These are phyloP conservation scores for Mesembrinibis cayennensis DNA, from an alignment of 2,113 vertebrate species.

Conservation along the genomic window DNA sequence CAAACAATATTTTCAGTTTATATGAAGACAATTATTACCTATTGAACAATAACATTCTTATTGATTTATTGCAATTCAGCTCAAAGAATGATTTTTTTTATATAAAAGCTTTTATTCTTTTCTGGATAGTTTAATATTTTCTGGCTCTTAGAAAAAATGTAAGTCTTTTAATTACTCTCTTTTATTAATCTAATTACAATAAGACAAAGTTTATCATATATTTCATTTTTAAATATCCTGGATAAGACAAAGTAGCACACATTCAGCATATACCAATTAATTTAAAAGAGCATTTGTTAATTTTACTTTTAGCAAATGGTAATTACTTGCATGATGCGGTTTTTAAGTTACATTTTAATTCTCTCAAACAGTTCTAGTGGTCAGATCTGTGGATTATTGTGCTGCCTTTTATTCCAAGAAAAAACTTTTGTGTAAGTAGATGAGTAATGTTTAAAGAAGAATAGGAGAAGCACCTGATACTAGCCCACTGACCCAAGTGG, in stretches of 20 bases:
- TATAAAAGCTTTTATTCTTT: constrained; percentile 53
- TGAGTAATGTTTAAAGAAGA: neutral
- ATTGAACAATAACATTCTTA: constrained; percentile 78
- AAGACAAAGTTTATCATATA: constrained; percentile 45
- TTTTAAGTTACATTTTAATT: neutral
- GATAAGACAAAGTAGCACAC: neutral
- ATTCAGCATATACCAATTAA: neutral
- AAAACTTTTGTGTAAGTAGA: neutral
- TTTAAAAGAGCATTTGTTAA: neutral
- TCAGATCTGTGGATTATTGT: neutral
- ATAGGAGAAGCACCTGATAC: neutral
- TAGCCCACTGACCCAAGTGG: neutral
- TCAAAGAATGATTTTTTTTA: constrained; percentile 51
- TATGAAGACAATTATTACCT: constrained; percentile 82
- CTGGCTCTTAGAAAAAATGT: constrained; percentile 6
- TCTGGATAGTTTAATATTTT: constrained; percentile 27
- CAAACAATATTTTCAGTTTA: constrained; percentile 88
- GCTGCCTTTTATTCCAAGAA: neutral
- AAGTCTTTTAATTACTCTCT: constrained; percentile 25
- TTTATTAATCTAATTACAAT: constrained; percentile 43
- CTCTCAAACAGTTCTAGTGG: neutral
- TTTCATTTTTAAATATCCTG: constrained; percentile 10
- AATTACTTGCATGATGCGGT: neutral
- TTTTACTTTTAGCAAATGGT: neutral
- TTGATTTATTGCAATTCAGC: constrained; percentile 75